Evolutionary conservation across 2,797 vertebrate genomes (phyloP).

Genomic region (Mormyrops boulengeri): DNA sequence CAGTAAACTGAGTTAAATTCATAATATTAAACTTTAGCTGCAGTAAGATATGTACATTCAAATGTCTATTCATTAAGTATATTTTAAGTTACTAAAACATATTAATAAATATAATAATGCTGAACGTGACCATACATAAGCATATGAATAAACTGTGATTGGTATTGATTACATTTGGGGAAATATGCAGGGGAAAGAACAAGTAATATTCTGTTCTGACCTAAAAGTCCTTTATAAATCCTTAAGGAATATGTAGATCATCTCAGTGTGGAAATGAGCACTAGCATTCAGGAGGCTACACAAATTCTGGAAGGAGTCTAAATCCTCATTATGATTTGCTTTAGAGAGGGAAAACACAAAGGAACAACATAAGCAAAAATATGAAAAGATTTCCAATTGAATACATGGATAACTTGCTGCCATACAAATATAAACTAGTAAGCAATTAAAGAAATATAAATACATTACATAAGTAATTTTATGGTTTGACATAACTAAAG

Average conservation of each 20-base stretch:
- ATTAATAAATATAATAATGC: slow-evolving; percentile 4
- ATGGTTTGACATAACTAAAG: neutral
- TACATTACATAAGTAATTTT: neutral
- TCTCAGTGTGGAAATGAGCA: slow-evolving; percentile 75
- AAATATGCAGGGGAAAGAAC: neutral
- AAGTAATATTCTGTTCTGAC: neutral
- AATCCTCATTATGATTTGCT: slow-evolving; percentile 57
- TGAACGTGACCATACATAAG: neutral
- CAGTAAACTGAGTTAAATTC: neutral
- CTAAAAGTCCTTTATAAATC: neutral
- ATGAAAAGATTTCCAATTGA: neutral
- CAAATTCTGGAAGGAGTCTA: slow-evolving; percentile 63
- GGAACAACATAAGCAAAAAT: neutral
- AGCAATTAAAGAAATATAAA: neutral
- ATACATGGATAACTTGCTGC: neutral
- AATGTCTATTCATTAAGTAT: neutral
- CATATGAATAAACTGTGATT: slow-evolving; percentile 1
- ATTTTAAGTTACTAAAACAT: neutral
- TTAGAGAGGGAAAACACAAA: slow-evolving; percentile 24
- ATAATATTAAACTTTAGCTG: neutral
- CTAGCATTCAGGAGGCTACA: slow-evolving; percentile 73
- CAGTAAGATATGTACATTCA: neutral
- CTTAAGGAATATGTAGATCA: slow-evolving; percentile 60
- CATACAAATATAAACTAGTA: neutral
- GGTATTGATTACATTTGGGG: neutral